These are phyloP conservation scores for Athetis lepigone DNA, from an alignment of 2,888 invertebrate genomes.

Conservation along the genomic window DNA sequence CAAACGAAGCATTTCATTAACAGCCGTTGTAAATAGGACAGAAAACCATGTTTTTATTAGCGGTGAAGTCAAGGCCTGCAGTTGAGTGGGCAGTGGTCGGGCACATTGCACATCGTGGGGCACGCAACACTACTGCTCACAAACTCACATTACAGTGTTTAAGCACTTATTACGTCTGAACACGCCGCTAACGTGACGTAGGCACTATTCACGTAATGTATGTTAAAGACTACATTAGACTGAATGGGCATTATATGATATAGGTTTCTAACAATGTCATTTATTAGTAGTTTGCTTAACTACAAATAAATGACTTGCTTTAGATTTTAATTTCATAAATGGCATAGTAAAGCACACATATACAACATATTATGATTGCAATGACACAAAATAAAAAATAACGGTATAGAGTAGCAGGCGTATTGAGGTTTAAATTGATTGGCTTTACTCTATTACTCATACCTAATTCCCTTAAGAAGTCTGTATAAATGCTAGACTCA, in stretches of 20 bases:
- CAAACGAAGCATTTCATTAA: constrained; percentile 56
- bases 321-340: no score
- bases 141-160: constrained; percentile 29
- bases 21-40: constrained; percentile 59
- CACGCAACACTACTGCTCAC: constrained; percentile 21
- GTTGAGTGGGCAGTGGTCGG: constrained; percentile 48
- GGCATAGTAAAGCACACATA: no score
- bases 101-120: constrained; percentile 60
- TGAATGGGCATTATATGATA: constrained; percentile 29
- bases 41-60: constrained; percentile 63
- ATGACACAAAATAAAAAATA: no score
- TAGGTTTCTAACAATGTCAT: constrained; percentile 11
- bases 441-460: no score
- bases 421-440: background rate
- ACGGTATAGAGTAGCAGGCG: no score
- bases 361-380: no score
- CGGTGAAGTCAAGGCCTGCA: constrained; percentile 67
- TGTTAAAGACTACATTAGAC: constrained; percentile 31
- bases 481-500: background rate
- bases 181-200: constrained; percentile 29
- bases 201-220: constrained; percentile 30
- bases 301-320: no score
- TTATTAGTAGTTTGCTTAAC: background rate
- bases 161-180: constrained; percentile 45
- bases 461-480: no score